Base-by-base conservation (phyloP, 2,888 invertebrate species). In the Ormia ochracea region DNA sequence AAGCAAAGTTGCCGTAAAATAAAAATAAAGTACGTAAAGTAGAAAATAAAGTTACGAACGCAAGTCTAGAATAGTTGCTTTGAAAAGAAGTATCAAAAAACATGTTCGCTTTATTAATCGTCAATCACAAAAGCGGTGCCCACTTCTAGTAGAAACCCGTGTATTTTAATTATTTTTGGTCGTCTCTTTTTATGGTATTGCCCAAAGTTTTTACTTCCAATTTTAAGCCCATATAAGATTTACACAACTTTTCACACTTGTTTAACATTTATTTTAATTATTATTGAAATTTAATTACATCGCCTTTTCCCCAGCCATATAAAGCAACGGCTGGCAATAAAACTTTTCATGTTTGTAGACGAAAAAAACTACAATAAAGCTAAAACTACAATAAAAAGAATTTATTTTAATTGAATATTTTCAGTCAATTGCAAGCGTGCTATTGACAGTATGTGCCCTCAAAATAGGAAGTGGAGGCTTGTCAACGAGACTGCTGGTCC, bases 281-380 rank as follows among this genome's bases (percentile, higher is more conserved):
- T 73, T 73, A 65, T 63, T 36, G 2, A 21, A 45, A 56, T 48
- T 73, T 73, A 56, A 56, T 65, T 65, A 45, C 14, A 56, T 54
- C 73, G 73, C 65, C 54, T 63, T 4, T 9, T 12, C 26, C 6
- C 14, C 43, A 68, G n/a, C 23, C 41, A 36, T 36, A 45, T 58
- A 19, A 26, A 45, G 45, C 56, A 26, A 38, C 26, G n/a, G 3
- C 2, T 23, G n/a, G 43, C 21, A 43, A 56, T 68, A 56, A 54
- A 56, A 43, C 9, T 5, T 54, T 43, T 21, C 31, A 14, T 33
- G 43, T 31, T n/a, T 38, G 12, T 23, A 19, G 21, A 23, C 7
- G 4, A 23, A 45, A 31, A 28, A 61, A 5, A 3, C n/a, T 28
- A 28, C 2, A 38, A 26, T 7, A 54, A 33, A 31, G n/a, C 12